phyloP scores from a whole-genome alignment of 1,140 invertebrate genomes.

The Vollenhovia emeryi region DNA sequence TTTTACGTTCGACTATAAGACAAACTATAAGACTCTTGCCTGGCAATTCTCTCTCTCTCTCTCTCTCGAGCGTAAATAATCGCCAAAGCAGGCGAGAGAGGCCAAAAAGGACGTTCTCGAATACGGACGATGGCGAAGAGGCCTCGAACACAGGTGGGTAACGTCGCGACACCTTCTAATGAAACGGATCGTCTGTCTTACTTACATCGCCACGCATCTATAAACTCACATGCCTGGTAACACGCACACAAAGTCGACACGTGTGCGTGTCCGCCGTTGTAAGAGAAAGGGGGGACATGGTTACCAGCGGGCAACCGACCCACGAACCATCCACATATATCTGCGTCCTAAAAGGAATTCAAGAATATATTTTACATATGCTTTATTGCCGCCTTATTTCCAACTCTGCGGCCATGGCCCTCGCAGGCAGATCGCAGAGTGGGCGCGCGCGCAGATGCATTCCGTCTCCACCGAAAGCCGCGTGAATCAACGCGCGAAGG shows the following conservation, averaged over 20 bases:
- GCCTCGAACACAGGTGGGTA: slow-evolving; percentile 79
- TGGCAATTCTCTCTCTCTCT: too few species aligned
- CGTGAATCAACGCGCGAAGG: slow-evolving; percentile 4
- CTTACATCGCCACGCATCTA: slow-evolving; percentile 75
- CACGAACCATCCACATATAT: slow-evolving; percentile 82
- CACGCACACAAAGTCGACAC: slow-evolving; percentile 60
- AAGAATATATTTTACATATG: slow-evolving; percentile 86
- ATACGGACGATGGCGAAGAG: slow-evolving; percentile 60
- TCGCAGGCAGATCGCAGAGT: slow-evolving; percentile 45
- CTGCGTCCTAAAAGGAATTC: slow-evolving; percentile 85
- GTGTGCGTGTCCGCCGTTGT: slow-evolving; percentile 66
- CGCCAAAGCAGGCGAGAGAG: slow-evolving; percentile 11
- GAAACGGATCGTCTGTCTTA: slow-evolving; percentile 81
- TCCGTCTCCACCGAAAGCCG: slow-evolving; percentile 50
- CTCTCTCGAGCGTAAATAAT: slow-evolving; percentile 20
- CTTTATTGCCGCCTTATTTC: slow-evolving; percentile 85
- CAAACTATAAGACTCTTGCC: too few species aligned
- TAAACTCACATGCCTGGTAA: slow-evolving; percentile 75
- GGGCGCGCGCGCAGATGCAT: slow-evolving; percentile 23
- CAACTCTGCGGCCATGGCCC: slow-evolving; percentile 77
- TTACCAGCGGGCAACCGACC: slow-evolving; percentile 78
- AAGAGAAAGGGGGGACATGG: slow-evolving; percentile 73
- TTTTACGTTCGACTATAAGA: neutral
- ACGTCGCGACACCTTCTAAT: slow-evolving; percentile 79
- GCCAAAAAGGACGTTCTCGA: slow-evolving; percentile 34